Percentiles rank a stretch among this genome's conserved stretches.
Evolutionary conservation across 1,140 invertebrate species (phyloP).

Genomic region (Heterodera carotae): DNA sequence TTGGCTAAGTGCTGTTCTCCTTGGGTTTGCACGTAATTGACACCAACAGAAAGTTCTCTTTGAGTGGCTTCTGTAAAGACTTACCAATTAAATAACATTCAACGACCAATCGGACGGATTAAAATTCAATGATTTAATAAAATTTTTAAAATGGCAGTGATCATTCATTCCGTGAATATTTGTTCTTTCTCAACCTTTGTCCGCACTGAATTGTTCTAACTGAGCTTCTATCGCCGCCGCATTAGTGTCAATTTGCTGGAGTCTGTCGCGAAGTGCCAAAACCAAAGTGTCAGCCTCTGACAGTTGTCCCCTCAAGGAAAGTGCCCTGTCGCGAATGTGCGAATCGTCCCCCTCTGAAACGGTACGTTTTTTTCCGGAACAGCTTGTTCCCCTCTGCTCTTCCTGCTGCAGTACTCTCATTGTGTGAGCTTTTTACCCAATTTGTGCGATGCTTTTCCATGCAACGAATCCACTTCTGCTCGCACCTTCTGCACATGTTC

Average conservation of each 20-base stretch:
- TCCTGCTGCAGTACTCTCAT: no score
- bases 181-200: slow-evolving; percentile 39
- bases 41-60: slow-evolving; percentile 52
- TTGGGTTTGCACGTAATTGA: slow-evolving; percentile 58
- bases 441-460: slow-evolving; percentile 53
- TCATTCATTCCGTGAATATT: no score
- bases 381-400: no score
- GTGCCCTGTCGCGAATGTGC: slow-evolving; percentile 52
- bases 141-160: no score
- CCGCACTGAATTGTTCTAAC: slow-evolving; percentile 48
- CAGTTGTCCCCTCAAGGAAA: slow-evolving; percentile 47
- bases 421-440: slow-evolving; percentile 54
- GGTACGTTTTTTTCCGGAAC: no score
- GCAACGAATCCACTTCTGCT: slow-evolving; percentile 46
- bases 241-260: slow-evolving; percentile 51
- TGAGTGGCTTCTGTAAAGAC: slow-evolving; percentile 20
- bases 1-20: slow-evolving; percentile 49
- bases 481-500: slow-evolving; percentile 51
- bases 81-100: no score
- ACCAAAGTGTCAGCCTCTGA: slow-evolving; percentile 42
- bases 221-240: slow-evolving; percentile 37
- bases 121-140: no score
- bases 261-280: slow-evolving; percentile 45
- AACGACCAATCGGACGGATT: background rate
- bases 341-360: slow-evolving; percentile 54